A percentile compares a stretch with the other conserved stretches of the same genome.
phyloP scores from a whole-genome alignment of 2,888 invertebrate species.

The Gymnocheta viridis region DNA sequence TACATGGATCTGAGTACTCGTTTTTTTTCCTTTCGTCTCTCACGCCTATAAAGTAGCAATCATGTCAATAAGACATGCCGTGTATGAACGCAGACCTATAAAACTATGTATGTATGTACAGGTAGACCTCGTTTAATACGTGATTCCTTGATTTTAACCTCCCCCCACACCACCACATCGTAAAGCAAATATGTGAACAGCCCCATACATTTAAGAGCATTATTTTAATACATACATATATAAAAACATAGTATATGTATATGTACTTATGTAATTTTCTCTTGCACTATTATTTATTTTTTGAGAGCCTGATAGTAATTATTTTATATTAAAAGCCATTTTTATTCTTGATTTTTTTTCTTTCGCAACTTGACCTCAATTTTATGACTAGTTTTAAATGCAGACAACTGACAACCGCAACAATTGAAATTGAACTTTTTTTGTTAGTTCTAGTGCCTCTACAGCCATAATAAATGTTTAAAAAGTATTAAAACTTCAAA shows the following conservation, averaged over 20 bases:
- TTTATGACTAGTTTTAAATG: constrained; percentile 40
- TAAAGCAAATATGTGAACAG: too few relatives aligned
- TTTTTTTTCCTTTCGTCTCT: too few relatives aligned
- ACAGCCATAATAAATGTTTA: constrained; percentile 2
- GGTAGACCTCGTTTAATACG: too few relatives aligned
- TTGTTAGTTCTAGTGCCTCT: constrained; percentile 41
- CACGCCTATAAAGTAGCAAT: too few relatives aligned
- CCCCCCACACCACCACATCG: too few relatives aligned
- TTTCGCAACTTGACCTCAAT: constrained; percentile 44
- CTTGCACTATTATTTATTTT: not conserved
- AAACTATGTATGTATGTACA: too few relatives aligned
- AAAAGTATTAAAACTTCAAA: constrained; percentile 22
- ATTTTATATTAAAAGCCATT: constrained; percentile 20
- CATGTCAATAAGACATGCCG: too few relatives aligned
- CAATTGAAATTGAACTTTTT: constrained; percentile 52
- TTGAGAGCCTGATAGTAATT: not conserved
- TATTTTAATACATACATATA: not conserved
- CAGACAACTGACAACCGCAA: constrained; percentile 44
- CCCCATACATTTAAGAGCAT: not conserved
- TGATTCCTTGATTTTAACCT: too few relatives aligned
- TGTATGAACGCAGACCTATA: too few relatives aligned
- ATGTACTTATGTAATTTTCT: not conserved
- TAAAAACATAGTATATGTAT: too few relatives aligned
- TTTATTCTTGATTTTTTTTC: constrained; percentile 34
- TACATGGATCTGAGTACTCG: too few relatives aligned